Conservation (phyloP, 2,888 invertebrate genomes). For the Acleris laterana region DNA sequence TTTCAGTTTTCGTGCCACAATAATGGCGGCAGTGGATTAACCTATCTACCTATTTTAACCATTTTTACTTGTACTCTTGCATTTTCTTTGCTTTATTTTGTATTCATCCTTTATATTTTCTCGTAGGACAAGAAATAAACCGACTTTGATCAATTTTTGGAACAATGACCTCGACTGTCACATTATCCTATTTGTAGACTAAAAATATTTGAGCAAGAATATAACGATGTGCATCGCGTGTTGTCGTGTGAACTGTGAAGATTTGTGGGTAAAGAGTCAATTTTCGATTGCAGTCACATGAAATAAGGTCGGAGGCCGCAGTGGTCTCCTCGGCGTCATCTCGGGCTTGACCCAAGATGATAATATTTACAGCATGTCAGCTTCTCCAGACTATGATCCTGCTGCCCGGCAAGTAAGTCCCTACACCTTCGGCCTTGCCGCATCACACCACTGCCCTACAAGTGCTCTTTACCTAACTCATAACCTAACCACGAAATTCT, state of each 20-base stretch:
- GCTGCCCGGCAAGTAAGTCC: slow-evolving; percentile 82
- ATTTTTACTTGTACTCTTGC: slow-evolving; percentile 53
- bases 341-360: slow-evolving; percentile 83
- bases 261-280: slow-evolving; percentile 71
- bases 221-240: slow-evolving; percentile 66
- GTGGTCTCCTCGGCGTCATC: slow-evolving; percentile 79
- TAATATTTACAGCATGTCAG: slow-evolving; percentile 82
- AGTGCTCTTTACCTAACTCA: slow-evolving; percentile 6
- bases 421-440: slow-evolving; percentile 31
- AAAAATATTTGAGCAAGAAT: slow-evolving; percentile 77
- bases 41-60: slow-evolving; percentile 73
- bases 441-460: slow-evolving; percentile 22
- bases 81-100: slow-evolving; percentile 54
- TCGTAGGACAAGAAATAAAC: slow-evolving; percentile 67
- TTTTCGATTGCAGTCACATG: slow-evolving; percentile 82
- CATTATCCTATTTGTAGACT: slow-evolving; percentile 73
- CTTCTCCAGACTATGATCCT: slow-evolving; percentile 81
- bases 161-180: slow-evolving; percentile 80
- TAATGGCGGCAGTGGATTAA: slow-evolving; percentile 84
- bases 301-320: slow-evolving; percentile 78
- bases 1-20: slow-evolving; percentile 81
- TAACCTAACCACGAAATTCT: slow-evolving; percentile 21
- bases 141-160: slow-evolving; percentile 70
- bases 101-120: slow-evolving; percentile 66
- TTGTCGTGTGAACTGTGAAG: slow-evolving; percentile 63